Percentiles rank a stretch among this genome's conserved stretches.
Evolutionary conservation across 2,113 vertebrate species (phyloP).

Genomic region (Pandion haliaetus): DNA sequence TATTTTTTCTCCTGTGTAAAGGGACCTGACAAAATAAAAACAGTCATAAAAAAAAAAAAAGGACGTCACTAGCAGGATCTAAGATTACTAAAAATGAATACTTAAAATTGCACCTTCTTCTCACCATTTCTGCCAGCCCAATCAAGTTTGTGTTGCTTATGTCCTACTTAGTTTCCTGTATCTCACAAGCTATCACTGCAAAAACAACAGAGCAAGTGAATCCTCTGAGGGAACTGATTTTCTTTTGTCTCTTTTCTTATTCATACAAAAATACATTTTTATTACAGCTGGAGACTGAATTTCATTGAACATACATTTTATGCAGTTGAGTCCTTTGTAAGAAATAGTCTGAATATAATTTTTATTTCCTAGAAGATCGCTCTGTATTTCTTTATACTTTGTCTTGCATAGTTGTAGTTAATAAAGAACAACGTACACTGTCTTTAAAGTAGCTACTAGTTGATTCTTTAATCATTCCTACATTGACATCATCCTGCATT

Average conservation of each 20-base stretch:
- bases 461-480: not conserved
- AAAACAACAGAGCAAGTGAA: not conserved
- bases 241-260: not conserved
- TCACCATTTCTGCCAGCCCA: not conserved
- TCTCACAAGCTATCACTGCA: not conserved
- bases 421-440: not conserved
- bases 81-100: not conserved
- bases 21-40: not conserved
- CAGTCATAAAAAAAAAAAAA: not conserved
- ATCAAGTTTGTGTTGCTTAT: not conserved
- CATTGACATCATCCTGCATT: not conserved
- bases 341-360: not conserved
- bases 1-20: not conserved
- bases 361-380: not conserved
- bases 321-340: not conserved
- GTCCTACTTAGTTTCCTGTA: not conserved
- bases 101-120: not conserved
- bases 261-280: not conserved
- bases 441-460: not conserved
- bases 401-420: not conserved
- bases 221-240: not conserved
- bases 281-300: not conserved
- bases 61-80: not conserved
- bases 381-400: not conserved
- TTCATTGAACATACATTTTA: not conserved